Evolutionary conservation across 2,888 invertebrate species (phyloP).

Genomic region (Sarcophaga carnaria): DNA sequence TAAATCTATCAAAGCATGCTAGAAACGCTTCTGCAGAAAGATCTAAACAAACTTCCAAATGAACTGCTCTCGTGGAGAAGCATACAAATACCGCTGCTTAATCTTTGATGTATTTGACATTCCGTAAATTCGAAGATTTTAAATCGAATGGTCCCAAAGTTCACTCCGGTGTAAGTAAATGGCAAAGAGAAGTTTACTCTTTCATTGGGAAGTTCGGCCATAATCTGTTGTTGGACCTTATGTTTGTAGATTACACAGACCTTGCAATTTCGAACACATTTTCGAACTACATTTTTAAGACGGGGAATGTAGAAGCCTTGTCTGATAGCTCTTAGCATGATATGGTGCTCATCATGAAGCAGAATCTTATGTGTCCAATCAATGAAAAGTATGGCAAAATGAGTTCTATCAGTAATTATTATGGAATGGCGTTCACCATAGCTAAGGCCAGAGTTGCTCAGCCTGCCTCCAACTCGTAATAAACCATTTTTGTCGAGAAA

Average conservation of each 20-base stretch:
- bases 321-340: conserved; percentile 33
- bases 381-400: conserved; percentile 29
- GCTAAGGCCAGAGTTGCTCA: conserved; percentile 30
- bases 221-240: conserved; percentile 47
- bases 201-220: conserved; percentile 22
- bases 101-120: not conserved
- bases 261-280: conserved; percentile 50
- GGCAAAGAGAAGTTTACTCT: not conserved
- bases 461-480: conserved; percentile 38
- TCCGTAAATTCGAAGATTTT: not conserved
- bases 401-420: conserved; percentile 42
- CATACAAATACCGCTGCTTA: conserved; percentile 55
- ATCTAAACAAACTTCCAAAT: conserved; percentile 55
- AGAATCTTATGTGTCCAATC: conserved; percentile 31
- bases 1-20: conserved; percentile 50
- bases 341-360: conserved; percentile 52
- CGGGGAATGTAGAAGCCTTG: conserved; percentile 38
- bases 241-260: conserved; percentile 59
- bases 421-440: conserved; percentile 51
- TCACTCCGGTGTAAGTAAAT: conserved; percentile 1
- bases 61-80: conserved; percentile 53
- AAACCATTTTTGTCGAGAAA: conserved; percentile 43
- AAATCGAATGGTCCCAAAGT: conserved; percentile 5
- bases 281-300: conserved; percentile 39
- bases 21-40: conserved; percentile 45